Base-by-base conservation (phyloP, 2,797 vertebrate species). In the Channa striata region DNA sequence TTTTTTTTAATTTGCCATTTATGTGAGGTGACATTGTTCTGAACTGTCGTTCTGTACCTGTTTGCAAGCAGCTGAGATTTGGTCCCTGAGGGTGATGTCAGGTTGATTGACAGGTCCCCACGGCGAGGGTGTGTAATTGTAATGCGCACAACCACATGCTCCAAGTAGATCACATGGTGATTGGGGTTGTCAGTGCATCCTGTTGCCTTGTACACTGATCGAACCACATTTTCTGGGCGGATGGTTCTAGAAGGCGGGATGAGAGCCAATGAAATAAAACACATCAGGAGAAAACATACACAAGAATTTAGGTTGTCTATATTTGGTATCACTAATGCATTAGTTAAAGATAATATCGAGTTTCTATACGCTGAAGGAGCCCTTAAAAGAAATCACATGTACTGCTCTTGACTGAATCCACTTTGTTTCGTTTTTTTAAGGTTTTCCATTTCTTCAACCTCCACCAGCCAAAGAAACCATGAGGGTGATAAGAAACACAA, bases 1-100 rank as follows among this genome's bases (percentile, higher is more conserved):
- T 30, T 30, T 30, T 9, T 5, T 37, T 11, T 11, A 66, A 59
- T 21, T 16, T 30, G 25, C n/a, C n/a, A n/a, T 30, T 30, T 30
- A 30, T 30, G 25, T 30, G 6, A 30, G 30, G 9, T 44, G 14
- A 49, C 36, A 57, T 13, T 54, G 19, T 11, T 59, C 9, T 62
- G 13, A 20, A 30, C 6, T 4, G 16, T 34, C 39, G 0, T 58
- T 48, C 23, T 40, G 46, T 94, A 99, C 97, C 98, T 98, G 95
- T 99, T 99, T 80, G 97, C 96, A 36, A 99, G 94, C 67, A 99
- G 96, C 90, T 99, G 97, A 60, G 98, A 99, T 87, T 97, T 97
- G 74, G 98, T 99, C 91, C 98, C 98, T 12, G 97, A 99, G 66
- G 98, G 98, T 13, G 98, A 99, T 34, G 97, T 99, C 89, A 99